Evolutionary conservation across 2,797 vertebrate genomes (phyloP).

Genomic region (Falco concolor): DNA sequence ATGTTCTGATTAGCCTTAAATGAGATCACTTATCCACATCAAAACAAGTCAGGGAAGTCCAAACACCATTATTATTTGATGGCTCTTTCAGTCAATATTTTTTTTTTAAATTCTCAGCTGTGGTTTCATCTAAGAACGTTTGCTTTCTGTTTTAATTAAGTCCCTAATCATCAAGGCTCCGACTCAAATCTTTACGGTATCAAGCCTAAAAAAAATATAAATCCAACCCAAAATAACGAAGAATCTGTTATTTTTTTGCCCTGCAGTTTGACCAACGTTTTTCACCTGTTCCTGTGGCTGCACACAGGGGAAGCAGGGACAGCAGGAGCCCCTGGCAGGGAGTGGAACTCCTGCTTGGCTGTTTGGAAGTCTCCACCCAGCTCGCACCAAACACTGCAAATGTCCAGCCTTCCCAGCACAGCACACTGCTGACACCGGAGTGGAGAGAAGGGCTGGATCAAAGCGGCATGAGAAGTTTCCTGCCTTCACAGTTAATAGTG

Average conservation of each 20-base stretch:
- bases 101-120: not conserved
- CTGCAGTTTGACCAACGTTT: not conserved
- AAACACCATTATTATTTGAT: not conserved
- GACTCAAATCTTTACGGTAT: not conserved
- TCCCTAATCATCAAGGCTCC: not conserved
- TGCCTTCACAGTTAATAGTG: not conserved
- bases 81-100: not conserved
- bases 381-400: fast-evolving
- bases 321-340: not conserved
- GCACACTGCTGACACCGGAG: not conserved
- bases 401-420: not conserved
- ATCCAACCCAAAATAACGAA: not conserved
- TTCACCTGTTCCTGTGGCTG: not conserved
- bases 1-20: not conserved
- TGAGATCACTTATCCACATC: not conserved
- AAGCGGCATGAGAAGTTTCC: not conserved
- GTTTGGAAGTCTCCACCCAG: not conserved
- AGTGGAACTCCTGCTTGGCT: not conserved
- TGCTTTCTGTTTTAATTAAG: not conserved
- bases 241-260: not conserved
- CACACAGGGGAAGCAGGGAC: not conserved
- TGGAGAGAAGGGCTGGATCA: not conserved
- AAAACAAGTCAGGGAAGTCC: not conserved
- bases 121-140: not conserved
- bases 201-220: not conserved